Base-by-base conservation (phyloP, 1,140 invertebrate genomes). In the Drosophila erecta region DNA sequence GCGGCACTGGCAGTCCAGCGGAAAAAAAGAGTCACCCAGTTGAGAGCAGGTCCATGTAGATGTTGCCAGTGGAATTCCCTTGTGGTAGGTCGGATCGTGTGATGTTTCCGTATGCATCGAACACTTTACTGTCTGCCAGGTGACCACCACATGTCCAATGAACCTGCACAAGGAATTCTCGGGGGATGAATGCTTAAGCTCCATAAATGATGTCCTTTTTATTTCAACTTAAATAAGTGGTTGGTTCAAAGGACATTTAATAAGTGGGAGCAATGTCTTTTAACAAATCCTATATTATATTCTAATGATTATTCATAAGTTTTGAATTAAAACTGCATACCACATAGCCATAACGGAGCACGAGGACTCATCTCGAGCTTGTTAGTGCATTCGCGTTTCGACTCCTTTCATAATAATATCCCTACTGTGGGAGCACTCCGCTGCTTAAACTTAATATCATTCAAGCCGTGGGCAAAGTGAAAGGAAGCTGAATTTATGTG, bases 401-500 rank as follows among this genome's bases (percentile, higher is more conserved):
- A 17, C 41, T 44, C 24, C 27, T 40, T 66, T 59, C 47, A 65
- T n/a, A 17, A 3, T 17, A 50, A 35, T 44, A 38, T 66, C 64
- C 46, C 46, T 49, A 59, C 59, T 66, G 33, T 75, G 64, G 35
- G 22, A 50, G 37, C 72, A 35, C 11, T 40, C 35, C 14, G 38
- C 14, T 50, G 38, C 50, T 30, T 66, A 57, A 53, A 76, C 60
- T 79, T 79, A 84, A 79, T 84, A 79, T 81, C 75, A 84, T 83
- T 83, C 61, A 43, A 56, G 75, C 55, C 43, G 47, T 38, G 62
- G 65, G 64, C 55, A 62, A 76, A 71, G 80, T 79, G 80, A 84
- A 84, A 79, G 80, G 71, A 60, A 72, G 15, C 41, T 78, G 43
- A 64, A 56, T 83, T 70, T 75, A 74, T 83, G 80, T 83, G 80